A percentile compares a stretch with the other conserved stretches of the same genome.
Conservation (phyloP, 2,888 invertebrate species). For the Theretra japonica region DNA sequence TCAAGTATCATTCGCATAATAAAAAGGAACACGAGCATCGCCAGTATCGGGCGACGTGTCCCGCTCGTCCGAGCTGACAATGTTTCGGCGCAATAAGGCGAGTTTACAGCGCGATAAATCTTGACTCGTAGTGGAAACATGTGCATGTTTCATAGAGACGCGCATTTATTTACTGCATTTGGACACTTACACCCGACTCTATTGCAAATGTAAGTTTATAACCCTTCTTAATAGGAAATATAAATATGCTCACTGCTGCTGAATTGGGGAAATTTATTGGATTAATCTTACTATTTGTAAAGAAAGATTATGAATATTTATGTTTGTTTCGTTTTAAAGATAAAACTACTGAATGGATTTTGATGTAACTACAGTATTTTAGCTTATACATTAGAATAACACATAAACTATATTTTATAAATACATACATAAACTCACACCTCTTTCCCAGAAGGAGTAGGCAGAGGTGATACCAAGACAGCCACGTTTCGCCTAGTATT, state of each 20-base stretch:
- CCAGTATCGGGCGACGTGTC: background rate
- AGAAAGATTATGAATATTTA: too few relatives aligned
- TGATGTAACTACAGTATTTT: too few relatives aligned
- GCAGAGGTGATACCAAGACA: too few relatives aligned
- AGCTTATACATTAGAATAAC: too few relatives aligned
- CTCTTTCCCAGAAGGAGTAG: too few relatives aligned
- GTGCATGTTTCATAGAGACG: constrained; percentile 26
- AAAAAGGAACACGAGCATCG: background rate
- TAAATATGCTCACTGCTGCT: constrained; percentile 1
- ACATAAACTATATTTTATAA: too few relatives aligned
- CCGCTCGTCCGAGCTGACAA: background rate
- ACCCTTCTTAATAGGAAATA: background rate
- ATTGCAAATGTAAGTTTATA: background rate
- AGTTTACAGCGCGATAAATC: constrained; percentile 20
- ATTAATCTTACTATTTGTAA: too few relatives aligned
- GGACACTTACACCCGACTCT: background rate
- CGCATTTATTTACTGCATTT: constrained; percentile 1
- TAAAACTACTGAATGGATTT: too few relatives aligned
- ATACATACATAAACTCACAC: too few relatives aligned
- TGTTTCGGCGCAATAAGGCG: constrained; percentile 12
- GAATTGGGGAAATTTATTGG: background rate
- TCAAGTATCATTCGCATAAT: background rate
- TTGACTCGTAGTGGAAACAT: constrained; percentile 11
- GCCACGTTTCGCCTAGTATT: too few relatives aligned
- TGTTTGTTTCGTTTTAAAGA: too few relatives aligned